Percentiles rank a stretch among this genome's conserved stretches.
Conservation (phyloP, 2,888 invertebrate genomes). For the Brachyopa scutellaris region DNA sequence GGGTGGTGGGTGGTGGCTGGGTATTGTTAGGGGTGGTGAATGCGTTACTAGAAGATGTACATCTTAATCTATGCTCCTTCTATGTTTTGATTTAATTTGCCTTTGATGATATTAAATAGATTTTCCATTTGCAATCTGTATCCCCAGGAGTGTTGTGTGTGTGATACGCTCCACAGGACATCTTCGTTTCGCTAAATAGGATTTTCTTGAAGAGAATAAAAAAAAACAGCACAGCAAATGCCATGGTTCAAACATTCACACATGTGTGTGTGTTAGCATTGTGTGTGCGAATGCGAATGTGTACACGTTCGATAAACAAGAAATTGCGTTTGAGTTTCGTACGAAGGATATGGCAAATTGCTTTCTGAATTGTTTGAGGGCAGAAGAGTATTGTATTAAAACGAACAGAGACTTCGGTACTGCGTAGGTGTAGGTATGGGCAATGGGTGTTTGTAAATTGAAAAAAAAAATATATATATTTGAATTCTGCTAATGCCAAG, state of each 20-base stretch:
- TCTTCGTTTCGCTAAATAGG: neutral
- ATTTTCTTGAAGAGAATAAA: conserved; percentile 7
- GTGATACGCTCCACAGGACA: neutral
- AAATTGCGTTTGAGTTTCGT: neutral
- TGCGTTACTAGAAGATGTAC: neutral
- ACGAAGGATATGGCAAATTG: conserved; percentile 6
- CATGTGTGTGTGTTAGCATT: neutral
- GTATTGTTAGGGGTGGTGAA: neutral
- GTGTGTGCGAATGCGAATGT: neutral
- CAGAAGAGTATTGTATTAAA: neutral
- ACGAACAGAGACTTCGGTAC: too few relatives aligned
- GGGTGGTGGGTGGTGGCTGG: neutral
- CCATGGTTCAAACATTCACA: neutral
- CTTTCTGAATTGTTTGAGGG: neutral
- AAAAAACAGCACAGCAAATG: conserved; percentile 9
- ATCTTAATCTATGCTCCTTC: conserved; percentile 6
- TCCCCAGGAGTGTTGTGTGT: neutral
- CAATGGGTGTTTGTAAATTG: neutral
- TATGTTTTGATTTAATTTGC: conserved; percentile 23
- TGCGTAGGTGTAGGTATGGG: too few relatives aligned
- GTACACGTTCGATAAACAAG: conserved; percentile 14
- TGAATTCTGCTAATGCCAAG: neutral
- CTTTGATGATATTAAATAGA: conserved; percentile 42
- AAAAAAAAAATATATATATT: neutral
- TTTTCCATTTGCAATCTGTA: conserved; percentile 24